phyloP scores from a whole-genome alignment of 2,888 invertebrate species.

The Drosophila anomelani region DNA sequence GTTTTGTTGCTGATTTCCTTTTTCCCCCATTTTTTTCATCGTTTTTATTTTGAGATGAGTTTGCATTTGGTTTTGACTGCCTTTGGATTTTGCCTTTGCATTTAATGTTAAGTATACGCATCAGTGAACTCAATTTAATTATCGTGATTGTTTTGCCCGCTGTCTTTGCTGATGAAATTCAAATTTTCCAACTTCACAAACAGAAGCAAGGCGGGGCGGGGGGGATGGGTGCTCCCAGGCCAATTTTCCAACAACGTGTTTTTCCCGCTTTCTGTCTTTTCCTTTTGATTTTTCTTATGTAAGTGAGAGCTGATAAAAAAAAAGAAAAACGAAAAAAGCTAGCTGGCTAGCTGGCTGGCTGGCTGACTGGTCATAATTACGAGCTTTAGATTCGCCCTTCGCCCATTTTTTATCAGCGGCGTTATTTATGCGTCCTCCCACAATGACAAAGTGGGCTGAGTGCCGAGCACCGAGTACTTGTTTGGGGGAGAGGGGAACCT shows the following conservation, averaged over 20 bases:
- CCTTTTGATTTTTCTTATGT: conserved; percentile 56
- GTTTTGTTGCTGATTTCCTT: conserved; percentile 33
- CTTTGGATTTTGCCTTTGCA: conserved; percentile 47
- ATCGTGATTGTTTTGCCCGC: conserved; percentile 74
- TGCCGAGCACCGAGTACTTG: conserved; percentile 5
- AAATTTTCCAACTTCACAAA: conserved; percentile 70
- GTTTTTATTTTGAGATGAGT: conserved; percentile 4
- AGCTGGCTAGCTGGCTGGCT: conserved; percentile 4
- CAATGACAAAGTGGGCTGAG: conserved; percentile 52
- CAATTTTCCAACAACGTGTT: conserved; percentile 66
- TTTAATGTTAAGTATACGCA: conserved; percentile 83
- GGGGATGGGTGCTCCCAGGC: conserved; percentile 44
- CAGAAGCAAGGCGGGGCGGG: conserved; percentile 24
- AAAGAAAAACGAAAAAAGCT: not conserved
- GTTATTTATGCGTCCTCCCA: conserved; percentile 72
- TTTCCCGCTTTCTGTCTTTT: conserved; percentile 27
- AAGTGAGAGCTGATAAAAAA: conserved; percentile 65
- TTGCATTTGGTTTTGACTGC: conserved; percentile 15
- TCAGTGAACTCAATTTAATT: conserved; percentile 82
- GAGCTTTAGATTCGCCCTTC: conserved; percentile 71
- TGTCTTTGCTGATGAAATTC: conserved; percentile 62
- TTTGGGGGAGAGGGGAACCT: not conserved
- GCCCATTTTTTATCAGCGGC: conserved; percentile 74
- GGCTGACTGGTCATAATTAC: conserved; percentile 68
- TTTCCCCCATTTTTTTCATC: not conserved